Evolutionary conservation across 35 echinoderm and acorn worm genomes (phyloP).

Genomic region (Ophiothrix spiculata): DNA sequence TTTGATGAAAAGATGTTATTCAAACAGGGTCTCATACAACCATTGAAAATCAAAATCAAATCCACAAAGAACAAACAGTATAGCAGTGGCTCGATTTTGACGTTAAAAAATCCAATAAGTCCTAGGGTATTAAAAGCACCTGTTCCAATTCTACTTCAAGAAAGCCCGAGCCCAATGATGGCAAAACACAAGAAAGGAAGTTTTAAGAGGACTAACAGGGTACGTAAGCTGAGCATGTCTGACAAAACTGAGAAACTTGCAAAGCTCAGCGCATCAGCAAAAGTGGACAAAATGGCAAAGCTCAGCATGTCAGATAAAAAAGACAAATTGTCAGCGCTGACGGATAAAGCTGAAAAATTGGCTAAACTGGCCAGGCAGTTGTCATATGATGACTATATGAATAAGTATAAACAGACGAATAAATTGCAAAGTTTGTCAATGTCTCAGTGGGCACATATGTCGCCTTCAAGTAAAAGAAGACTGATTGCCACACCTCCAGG

Average conservation of each 20-base stretch:
- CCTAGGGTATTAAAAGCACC: background rate
- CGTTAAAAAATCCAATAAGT: background rate
- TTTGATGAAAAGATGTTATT: constrained; percentile 49
- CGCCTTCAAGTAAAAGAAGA: background rate
- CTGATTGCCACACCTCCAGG: background rate
- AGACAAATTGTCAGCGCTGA: too few relatives aligned
- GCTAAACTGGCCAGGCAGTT: background rate
- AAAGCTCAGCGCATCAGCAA: too few relatives aligned
- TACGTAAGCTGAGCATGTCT: background rate
- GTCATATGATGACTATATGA: constrained; percentile 1
- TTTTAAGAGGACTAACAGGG: background rate
- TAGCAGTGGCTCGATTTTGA: background rate
- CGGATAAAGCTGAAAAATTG: background rate
- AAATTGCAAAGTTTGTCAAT: background rate
- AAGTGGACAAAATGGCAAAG: too few relatives aligned
- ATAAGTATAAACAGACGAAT: background rate
- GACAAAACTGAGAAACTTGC: too few relatives aligned
- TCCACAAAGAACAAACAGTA: background rate
- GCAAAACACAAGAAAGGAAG: background rate
- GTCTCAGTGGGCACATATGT: background rate
- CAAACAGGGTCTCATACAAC: constrained; percentile 23
- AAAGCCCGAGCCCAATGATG: background rate
- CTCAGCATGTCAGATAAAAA: too few relatives aligned
- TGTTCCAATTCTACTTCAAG: background rate
- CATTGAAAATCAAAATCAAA: background rate